Base-by-base conservation (phyloP, 2,113 vertebrate species). In the Pomatorhinus ruficollis region DNA sequence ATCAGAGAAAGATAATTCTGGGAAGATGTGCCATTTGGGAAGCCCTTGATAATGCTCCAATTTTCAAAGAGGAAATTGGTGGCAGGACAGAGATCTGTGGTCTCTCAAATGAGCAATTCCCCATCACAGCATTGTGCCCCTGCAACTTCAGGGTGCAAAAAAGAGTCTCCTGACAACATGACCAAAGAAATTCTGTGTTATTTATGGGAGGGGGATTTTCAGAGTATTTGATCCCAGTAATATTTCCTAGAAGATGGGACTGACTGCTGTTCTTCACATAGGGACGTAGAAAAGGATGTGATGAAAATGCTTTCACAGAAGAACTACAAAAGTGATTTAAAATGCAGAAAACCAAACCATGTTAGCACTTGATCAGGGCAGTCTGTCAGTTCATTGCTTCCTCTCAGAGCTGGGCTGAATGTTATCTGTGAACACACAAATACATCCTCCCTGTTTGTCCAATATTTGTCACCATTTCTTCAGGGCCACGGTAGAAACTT, bases 361-460 rank as follows among this genome's bases (percentile, higher is more conserved):
- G 19, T n/a, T 68, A 68, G 54, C 78, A 22, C 49, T 49, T 69
- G 64, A 15, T 50, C 33, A 64, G 49, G 39, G 57, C 71, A 54
- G 6, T 69, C 13, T 52, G 2, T 63, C 42, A 9, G 18, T 39
- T 83, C 15, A 1, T 9, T 39, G 56, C n/a, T 61, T 21, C 37
- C 20, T 61, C 76, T 33, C 13, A 24, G 68, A 70, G 50, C 27
- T 52, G 60, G 45, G 28, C 27, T 35, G 31, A 3, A 44, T 47
- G 4, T 50, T 52, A 20, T 5, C 65, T 69, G 2, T 47, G 56
- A 70, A 9, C 37, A 31, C 33, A 59, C 35, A 49, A 15, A 57
- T 74, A 23, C 6, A 0, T 42, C 31, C 37, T 49, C 17, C 47
- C 19, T 0, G 0, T 40, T 33, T 30, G 6, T 31, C 12, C 25